Base-by-base conservation (phyloP, 2,113 vertebrate species). In the Hiodon tergisus region DNA sequence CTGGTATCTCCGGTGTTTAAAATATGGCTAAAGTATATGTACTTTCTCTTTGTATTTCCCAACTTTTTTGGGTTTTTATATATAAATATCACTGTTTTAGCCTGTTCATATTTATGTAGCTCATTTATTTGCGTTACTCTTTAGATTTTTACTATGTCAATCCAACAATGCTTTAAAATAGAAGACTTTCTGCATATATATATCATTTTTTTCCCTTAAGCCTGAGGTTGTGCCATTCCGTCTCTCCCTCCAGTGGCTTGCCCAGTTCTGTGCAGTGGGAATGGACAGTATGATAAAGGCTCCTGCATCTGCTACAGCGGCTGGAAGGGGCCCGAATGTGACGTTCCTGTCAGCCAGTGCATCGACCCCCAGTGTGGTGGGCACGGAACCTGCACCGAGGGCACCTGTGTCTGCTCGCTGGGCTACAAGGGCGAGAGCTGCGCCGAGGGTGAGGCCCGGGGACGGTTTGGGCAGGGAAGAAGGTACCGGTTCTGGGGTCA, bases 251-350 rank as follows among this genome's bases (percentile, higher is more conserved):
- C 84, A 75, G 97, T 93, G 73, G 96, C 97, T 16, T 99, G 97
- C 85, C 97, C 97, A 0, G 97, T 98, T 68, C 90, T 98, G 71
- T 99, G 97, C 89, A 98, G 97, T 59, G 97, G 97, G 78, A 98
- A 98, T 3, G 97, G 97, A 77, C 96, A 99, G 5, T 99, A 99
- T 83, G 95, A 97, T 60, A 98, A 98, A 85, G 97, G 97, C 79
- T 93, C 94, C 4, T 99, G 97, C 83, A 89, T 95, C 71, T 99
- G 97, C 88, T 98, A 97, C 93, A 98, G 96, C 51, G 97, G 97
- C 84, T 98, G 97, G 96, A 98, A 99, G 85, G 97, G 97, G 0
- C 92, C 96, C 0, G 97, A 99, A 71, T 99, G 97, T 0, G 96
- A 98, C 0, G 93, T 99, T 52, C 95, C 97, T 66, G 75, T 87